A percentile compares a stretch with the other conserved stretches of the same genome.
phyloP scores from a whole-genome alignment of 2,797 vertebrate genomes.

The Enteromius fasciolatus region DNA sequence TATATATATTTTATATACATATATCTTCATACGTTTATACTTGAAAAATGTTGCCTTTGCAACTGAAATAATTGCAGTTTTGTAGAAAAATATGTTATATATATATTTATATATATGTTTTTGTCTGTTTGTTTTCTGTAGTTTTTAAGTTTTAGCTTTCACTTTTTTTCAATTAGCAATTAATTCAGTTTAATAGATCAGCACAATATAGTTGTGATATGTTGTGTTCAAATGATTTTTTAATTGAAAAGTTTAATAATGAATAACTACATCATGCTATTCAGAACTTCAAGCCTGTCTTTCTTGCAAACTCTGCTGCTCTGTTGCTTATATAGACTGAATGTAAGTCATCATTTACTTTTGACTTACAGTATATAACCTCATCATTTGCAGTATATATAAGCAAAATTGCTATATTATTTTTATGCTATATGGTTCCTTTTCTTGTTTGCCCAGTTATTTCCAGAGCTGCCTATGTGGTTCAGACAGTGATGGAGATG shows the following conservation, averaged over 20 bases:
- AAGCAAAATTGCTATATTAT: not conserved
- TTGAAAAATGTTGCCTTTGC: no score
- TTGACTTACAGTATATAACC: no score
- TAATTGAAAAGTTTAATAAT: not conserved
- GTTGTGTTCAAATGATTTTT: not conserved
- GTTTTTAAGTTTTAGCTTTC: not conserved
- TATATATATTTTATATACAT: no score
- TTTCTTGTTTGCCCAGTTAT: not conserved
- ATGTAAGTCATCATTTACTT: not conserved
- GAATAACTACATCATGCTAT: not conserved
- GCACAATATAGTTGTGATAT: not conserved
- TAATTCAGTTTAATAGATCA: not conserved
- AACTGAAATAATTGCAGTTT: no score
- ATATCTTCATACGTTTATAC: no score
- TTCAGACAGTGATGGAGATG: slow-evolving; percentile 11
- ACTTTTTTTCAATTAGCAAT: not conserved
- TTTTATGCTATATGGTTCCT: not conserved
- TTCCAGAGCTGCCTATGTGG: not conserved
- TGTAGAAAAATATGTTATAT: not conserved
- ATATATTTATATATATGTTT: not conserved
- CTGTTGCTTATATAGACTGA: not conserved
- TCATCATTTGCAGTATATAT: not conserved
- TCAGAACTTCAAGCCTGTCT: not conserved
- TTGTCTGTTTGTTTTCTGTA: not conserved
- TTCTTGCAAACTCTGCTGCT: not conserved